These are phyloP conservation scores for Falco punctatus DNA, from an alignment of 2,113 vertebrate genomes.

Conservation along the genomic window DNA sequence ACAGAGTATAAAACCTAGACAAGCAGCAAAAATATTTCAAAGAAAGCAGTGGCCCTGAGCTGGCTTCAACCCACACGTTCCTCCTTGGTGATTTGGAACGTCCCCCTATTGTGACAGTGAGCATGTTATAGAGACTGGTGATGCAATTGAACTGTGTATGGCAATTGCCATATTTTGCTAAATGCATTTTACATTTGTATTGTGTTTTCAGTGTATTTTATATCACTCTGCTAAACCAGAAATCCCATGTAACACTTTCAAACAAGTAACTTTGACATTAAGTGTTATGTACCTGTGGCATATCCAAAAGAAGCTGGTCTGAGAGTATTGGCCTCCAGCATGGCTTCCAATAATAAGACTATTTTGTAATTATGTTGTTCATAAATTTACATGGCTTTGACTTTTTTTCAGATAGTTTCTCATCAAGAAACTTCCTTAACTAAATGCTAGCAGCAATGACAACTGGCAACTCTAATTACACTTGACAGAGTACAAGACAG, in stretches of 20 bases:
- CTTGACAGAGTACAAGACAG: conserved; percentile 71
- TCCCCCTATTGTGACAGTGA: background rate
- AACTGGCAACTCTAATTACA: conserved; percentile 74
- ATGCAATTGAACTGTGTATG: background rate
- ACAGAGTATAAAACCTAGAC: background rate
- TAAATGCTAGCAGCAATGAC: conserved; percentile 64
- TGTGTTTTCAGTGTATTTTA: background rate
- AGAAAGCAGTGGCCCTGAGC: background rate
- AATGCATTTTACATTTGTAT: background rate
- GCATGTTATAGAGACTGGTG: background rate
- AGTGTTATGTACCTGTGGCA: background rate
- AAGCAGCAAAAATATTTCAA: background rate
- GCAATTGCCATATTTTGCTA: background rate
- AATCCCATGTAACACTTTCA: background rate
- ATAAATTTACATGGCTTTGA: conserved; percentile 24
- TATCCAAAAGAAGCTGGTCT: background rate
- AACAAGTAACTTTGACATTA: background rate
- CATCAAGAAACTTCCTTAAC: conserved; percentile 69
- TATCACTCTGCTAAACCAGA: background rate
- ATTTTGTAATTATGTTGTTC: conserved; percentile 20
- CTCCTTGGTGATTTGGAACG: accelerated
- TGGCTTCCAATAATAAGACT: background rate
- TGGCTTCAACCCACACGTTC: background rate
- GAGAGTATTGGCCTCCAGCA: background rate
- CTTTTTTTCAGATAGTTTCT: conserved; percentile 53